phyloP scores from a whole-genome alignment of 2,888 invertebrate species.

The Calameuta idolon region DNA sequence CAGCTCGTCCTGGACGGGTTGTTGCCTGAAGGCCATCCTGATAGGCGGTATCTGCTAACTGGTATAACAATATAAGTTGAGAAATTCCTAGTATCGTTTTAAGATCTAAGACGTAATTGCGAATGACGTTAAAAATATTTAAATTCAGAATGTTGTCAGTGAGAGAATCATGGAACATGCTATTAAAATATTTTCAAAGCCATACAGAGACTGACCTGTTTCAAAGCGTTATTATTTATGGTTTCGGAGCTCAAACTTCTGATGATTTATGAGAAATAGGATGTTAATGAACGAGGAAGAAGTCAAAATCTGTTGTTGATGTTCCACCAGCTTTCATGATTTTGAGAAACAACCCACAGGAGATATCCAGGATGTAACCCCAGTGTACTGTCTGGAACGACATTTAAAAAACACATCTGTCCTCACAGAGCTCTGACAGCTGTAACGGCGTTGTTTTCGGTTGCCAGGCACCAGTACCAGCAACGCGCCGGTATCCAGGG shows the following conservation, averaged over 20 bases:
- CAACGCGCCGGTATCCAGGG: constrained; percentile 22
- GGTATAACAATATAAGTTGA: background rate
- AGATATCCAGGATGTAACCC: constrained; percentile 2
- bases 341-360: background rate
- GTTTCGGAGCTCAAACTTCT: background rate
- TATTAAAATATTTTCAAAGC: background rate
- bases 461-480: constrained; percentile 43
- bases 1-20: constrained; percentile 72
- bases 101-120: background rate
- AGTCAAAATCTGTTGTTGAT: background rate
- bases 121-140: background rate
- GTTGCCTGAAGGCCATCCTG: constrained; percentile 56
- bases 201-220: background rate
- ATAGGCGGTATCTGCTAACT: constrained; percentile 2
- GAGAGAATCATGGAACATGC: background rate
- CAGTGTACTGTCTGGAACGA: background rate
- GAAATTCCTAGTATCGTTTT: background rate
- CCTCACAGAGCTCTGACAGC: constrained; percentile 33
- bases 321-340: background rate
- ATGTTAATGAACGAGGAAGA: background rate
- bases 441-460: constrained; percentile 47
- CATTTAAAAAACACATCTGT: constrained; percentile 43
- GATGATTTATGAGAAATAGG: background rate
- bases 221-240: background rate
- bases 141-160: background rate